Evolutionary conservation across 2,113 vertebrate genomes (phyloP).

Genomic region (Gallinago jamesoni): DNA sequence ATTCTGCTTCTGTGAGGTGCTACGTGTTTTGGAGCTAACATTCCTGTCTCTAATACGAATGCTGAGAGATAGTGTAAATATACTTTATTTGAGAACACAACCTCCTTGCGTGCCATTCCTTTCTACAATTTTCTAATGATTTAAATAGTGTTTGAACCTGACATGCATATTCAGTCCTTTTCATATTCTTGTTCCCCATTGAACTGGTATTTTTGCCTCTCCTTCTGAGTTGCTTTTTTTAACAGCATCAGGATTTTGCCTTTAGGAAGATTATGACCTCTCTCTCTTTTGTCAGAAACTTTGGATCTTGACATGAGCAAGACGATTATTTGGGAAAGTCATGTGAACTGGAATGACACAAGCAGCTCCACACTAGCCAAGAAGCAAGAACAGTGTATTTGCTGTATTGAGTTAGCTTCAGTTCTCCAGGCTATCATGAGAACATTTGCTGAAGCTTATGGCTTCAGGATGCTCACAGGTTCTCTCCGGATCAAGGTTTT

Average conservation of each 20-base stretch:
- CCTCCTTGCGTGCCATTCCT: background rate
- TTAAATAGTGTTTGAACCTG: background rate
- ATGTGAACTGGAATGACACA: rapidly evolving
- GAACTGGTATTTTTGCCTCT: background rate
- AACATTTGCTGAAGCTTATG: background rate
- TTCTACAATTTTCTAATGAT: background rate
- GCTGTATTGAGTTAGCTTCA: background rate
- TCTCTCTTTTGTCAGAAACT: background rate
- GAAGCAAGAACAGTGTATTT: background rate
- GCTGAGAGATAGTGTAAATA: background rate
- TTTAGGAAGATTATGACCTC: background rate
- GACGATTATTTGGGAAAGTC: background rate
- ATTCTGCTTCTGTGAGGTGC: background rate
- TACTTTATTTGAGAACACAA: background rate
- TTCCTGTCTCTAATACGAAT: background rate
- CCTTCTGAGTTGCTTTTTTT: background rate
- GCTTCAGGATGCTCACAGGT: background rate
- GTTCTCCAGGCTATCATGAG: background rate
- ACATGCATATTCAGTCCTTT: background rate
- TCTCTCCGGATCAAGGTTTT: background rate
- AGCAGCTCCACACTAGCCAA: background rate
- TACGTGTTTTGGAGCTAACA: background rate
- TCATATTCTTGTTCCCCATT: background rate
- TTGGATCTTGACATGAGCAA: background rate
- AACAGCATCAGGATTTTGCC: background rate